Conservation (phyloP, 2,888 invertebrate genomes). For the Unio pictorum region DNA sequence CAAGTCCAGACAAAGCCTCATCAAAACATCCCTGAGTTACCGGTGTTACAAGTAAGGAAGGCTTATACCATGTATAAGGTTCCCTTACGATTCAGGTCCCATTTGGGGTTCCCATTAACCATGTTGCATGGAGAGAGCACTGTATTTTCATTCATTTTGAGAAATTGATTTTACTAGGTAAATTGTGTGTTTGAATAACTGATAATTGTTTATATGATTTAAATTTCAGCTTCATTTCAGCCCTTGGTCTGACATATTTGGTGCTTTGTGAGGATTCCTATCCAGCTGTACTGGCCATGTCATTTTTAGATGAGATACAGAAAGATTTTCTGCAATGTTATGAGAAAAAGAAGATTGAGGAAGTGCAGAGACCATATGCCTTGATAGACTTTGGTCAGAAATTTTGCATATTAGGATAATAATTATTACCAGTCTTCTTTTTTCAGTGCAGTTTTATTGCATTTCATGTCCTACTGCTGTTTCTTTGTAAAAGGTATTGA, state of each 20-base stretch:
- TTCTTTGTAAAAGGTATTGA: too few species aligned
- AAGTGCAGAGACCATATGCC: slow-evolving; percentile 71
- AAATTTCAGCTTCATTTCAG: slow-evolving; percentile 65
- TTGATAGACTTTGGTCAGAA: slow-evolving; percentile 73
- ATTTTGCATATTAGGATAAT: background rate
- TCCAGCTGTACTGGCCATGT: slow-evolving; percentile 72
- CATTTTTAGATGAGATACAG: slow-evolving; percentile 72
- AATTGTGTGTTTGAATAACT: background rate
- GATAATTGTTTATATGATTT: background rate
- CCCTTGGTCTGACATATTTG: slow-evolving; percentile 69
- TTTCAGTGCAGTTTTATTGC: too few species aligned
- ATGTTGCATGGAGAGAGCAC: background rate
- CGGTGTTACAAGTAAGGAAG: too few species aligned
- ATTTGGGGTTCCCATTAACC: too few species aligned
- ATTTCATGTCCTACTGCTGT: too few species aligned
- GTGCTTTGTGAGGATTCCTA: slow-evolving; percentile 71
- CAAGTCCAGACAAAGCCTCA: too few species aligned
- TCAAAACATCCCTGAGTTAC: too few species aligned
- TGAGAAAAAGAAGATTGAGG: slow-evolving; percentile 64
- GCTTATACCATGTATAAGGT: too few species aligned
- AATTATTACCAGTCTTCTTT: too few species aligned
- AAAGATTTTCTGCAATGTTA: slow-evolving; percentile 71
- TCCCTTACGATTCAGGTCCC: too few species aligned
- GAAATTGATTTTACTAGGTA: too few species aligned
- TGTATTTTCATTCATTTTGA: too few species aligned